These are phyloP conservation scores for Cepaea hortensis DNA, from an alignment of 2,888 invertebrate species.

Conservation along the genomic window DNA sequence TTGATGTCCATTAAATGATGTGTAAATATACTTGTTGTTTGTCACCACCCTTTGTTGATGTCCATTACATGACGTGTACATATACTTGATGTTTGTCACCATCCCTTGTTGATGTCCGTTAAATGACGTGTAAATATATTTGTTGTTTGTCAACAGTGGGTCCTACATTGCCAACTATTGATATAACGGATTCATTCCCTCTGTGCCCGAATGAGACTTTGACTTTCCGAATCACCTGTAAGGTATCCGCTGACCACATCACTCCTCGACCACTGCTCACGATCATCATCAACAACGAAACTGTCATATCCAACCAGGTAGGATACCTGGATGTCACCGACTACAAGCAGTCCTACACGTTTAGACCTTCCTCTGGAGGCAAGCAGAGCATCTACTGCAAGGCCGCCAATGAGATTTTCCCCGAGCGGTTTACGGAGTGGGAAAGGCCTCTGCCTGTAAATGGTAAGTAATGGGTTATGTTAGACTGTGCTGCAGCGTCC, in stretches of 20 bases:
- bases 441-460: background rate
- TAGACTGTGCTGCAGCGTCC: background rate
- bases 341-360: background rate
- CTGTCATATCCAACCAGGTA: background rate
- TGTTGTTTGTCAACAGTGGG: slow-evolving; percentile 1
- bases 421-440: background rate
- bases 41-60: no score
- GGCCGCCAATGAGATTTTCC: slow-evolving; percentile 10
- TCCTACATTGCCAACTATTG: background rate
- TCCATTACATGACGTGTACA: no score
- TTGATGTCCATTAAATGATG: no score
- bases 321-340: background rate
- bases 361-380: background rate
- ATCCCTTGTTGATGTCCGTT: background rate
- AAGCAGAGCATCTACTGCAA: background rate
- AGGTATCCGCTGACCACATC: background rate
- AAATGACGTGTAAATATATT: background rate
- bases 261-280: background rate
- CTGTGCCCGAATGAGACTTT: background rate
- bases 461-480: background rate
- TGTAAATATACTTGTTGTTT: no score
- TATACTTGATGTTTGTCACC: no score
- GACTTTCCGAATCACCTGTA: slow-evolving; percentile 1
- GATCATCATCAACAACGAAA: background rate
- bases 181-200: background rate